phyloP scores from a whole-genome alignment of 2,797 vertebrate species.

The Limnodromus scolopaceus region DNA sequence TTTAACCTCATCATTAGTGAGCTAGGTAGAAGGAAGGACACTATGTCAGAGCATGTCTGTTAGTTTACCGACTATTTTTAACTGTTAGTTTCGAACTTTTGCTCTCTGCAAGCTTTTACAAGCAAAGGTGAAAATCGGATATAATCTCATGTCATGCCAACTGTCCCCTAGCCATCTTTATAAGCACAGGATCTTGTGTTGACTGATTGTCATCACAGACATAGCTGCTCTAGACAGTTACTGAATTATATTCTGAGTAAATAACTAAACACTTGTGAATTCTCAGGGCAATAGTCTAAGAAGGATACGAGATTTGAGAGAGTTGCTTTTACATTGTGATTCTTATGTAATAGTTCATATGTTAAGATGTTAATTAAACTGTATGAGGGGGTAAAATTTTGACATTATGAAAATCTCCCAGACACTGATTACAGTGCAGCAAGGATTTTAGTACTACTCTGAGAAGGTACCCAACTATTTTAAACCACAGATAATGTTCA shows the following conservation, averaged over 20 bases:
- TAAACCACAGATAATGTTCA: not conserved
- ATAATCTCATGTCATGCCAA: not conserved
- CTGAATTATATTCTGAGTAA: not conserved
- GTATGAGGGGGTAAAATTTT: not conserved
- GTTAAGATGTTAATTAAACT: not conserved
- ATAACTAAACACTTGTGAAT: not conserved
- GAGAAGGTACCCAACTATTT: not conserved
- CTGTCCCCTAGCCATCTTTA: not conserved
- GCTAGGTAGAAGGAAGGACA: not conserved
- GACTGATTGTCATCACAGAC: not conserved
- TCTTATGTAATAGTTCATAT: not conserved
- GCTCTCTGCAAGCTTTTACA: not conserved
- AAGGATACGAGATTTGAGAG: not conserved
- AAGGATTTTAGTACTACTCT: not conserved
- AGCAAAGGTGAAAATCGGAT: not conserved
- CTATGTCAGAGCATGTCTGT: accelerated
- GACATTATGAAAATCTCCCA: not conserved
- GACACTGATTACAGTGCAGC: not conserved
- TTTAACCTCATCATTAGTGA: not conserved
- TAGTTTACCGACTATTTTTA: not conserved
- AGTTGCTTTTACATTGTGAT: not conserved
- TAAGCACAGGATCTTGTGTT: not conserved
- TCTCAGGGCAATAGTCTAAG: not conserved
- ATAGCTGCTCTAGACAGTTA: not conserved
- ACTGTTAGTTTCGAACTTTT: not conserved